phyloP scores from a whole-genome alignment of 2,113 vertebrate genomes.

The Gobius niger region DNA sequence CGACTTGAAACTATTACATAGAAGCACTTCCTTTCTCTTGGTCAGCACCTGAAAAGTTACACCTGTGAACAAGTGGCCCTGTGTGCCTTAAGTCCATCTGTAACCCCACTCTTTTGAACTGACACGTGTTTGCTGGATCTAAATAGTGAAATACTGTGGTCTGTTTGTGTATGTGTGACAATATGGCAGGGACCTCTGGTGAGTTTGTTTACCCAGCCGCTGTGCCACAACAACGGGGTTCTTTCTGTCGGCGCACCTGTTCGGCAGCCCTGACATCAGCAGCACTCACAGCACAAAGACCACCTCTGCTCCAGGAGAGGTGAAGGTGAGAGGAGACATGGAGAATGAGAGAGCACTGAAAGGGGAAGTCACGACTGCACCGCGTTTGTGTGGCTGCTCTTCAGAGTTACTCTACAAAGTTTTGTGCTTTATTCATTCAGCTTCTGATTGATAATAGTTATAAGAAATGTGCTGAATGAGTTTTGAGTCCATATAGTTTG shows the following conservation, averaged over 20 bases:
- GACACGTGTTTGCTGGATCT: slow-evolving; percentile 40
- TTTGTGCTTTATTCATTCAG: not conserved
- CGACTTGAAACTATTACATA: not conserved
- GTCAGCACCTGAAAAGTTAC: not conserved
- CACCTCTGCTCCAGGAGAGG: slow-evolving; percentile 74
- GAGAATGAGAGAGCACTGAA: slow-evolving; percentile 42
- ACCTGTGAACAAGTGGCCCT: slow-evolving; percentile 32
- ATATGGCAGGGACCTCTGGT: slow-evolving; percentile 53
- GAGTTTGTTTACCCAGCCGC: slow-evolving; percentile 70
- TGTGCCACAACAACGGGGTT: slow-evolving; percentile 71
- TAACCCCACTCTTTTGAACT: slow-evolving; percentile 43
- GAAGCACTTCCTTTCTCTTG: not conserved
- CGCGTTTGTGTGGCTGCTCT: not conserved
- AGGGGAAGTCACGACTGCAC: not conserved
- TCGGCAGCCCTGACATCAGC: slow-evolving; percentile 72
- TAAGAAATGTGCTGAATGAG: too few species aligned
- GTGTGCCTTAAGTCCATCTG: slow-evolving; percentile 48
- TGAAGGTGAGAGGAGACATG: slow-evolving; percentile 38
- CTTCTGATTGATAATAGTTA: too few species aligned
- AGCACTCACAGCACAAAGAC: slow-evolving; percentile 76
- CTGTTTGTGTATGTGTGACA: slow-evolving; percentile 27
- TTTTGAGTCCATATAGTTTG: too few species aligned
- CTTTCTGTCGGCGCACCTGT: slow-evolving; percentile 78
- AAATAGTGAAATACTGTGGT: slow-evolving; percentile 19
- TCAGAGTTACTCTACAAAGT: not conserved